Evolutionary conservation across 2,113 vertebrate species (phyloP), one percentile per base, ranked within the genome.

Genomic region (Orientallactaga bullata): DNA sequence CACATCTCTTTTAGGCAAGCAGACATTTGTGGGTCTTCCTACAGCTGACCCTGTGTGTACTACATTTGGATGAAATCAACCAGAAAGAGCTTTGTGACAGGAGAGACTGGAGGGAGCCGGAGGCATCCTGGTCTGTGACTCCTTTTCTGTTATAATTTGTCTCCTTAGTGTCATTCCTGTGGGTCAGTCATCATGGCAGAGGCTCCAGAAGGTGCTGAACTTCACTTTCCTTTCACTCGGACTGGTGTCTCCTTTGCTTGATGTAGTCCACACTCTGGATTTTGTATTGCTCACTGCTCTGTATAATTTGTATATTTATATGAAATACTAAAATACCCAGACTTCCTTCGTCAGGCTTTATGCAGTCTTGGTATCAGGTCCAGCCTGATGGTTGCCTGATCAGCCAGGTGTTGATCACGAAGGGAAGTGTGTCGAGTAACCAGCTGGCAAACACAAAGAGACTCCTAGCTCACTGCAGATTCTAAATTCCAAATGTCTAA

Each of bases 281-380:
- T 92, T 79, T 87, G 7, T 80, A 13, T 55, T 12, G 7, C 23
- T 63, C 77, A 86, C 65, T 86, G 69, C 17, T 66, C 30, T 32
- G 35, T 87, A 23, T 93, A 55, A 79, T 79, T 89, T 95, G 74
- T 10, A n/a, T 86, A 28, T 87, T 93, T 91, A 65, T 76, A 65
- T 84, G 74, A 83, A 65, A 61, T 58, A 30, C 12, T 71, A 60
- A 37, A 60, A 4, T 1, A 24, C 42, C 47, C 17, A 87, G 77
- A 85, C 61, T 93, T 89, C 60, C n/a, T 71, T 88, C 82, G 16
- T 65, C 5, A 65, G 28, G 35, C 60, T 92, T 88, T 85, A 72
- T 88, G 63, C 42, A 37, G 68, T 71, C 65, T 65, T 80, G 66
- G 84, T 92, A 85, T 94, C 32, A 88, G 72, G 47, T 88, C 3